Conservation (phyloP, 2,113 vertebrate genomes). For the Myocastor coypus region DNA sequence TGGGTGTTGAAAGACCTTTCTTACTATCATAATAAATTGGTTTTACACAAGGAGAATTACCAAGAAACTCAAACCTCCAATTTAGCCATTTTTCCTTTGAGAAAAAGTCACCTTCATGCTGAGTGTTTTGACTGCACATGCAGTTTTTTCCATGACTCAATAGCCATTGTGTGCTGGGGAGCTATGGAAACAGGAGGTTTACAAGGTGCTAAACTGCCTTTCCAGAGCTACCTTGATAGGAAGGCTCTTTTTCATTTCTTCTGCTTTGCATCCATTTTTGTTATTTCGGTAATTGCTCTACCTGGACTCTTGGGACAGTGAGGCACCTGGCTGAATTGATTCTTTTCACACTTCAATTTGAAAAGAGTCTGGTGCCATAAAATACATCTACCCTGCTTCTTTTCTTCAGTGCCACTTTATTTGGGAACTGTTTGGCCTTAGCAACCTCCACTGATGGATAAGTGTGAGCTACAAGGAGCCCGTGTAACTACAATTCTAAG, state of each 20-base stretch:
- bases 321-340: constrained; percentile 63
- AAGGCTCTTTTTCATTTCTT: constrained; percentile 39
- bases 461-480: constrained; percentile 43
- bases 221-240: constrained; percentile 53
- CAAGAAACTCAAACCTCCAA: constrained; percentile 53
- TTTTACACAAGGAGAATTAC: constrained; percentile 40
- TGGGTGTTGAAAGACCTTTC: background rate
- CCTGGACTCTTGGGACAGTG: constrained; percentile 43
- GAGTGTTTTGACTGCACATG: constrained; percentile 20
- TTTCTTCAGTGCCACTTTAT: constrained; percentile 48
- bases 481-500: constrained; percentile 64
- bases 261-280: constrained; percentile 63
- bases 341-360: constrained; percentile 67
- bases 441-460: constrained; percentile 51
- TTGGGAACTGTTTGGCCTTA: constrained; percentile 51
- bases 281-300: constrained; percentile 69
- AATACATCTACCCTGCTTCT: constrained; percentile 33
- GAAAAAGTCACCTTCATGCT: constrained; percentile 64
- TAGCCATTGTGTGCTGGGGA: constrained; percentile 50
- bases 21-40: constrained; percentile 15
- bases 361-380: constrained; percentile 60
- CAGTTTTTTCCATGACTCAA: constrained; percentile 43
- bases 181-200: constrained; percentile 67
- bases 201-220: constrained; percentile 58
- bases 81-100: constrained; percentile 52